Conservation (phyloP, 1,140 invertebrate species). For the Caenorhabditis briggsae region DNA sequence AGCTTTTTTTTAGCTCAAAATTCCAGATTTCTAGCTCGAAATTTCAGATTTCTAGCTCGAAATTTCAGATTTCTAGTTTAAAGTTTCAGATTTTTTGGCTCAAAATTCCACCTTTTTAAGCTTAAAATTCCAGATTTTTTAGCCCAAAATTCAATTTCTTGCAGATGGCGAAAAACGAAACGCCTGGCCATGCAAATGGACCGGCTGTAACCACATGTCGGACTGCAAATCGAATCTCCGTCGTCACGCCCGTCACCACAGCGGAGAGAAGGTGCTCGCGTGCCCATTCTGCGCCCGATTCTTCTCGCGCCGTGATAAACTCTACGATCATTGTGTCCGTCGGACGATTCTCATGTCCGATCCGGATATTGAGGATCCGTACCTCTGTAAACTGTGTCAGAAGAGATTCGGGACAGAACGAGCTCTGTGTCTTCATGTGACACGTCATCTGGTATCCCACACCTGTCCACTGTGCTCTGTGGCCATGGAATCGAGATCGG, state of each 20-base stretch:
- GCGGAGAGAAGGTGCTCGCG: slow-evolving; percentile 62
- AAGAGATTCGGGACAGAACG: slow-evolving; percentile 64
- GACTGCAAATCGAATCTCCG: slow-evolving; percentile 46
- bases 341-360: not conserved
- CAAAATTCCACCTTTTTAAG: too few species aligned
- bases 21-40: too few species aligned
- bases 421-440: slow-evolving; percentile 66
- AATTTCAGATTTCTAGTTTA: not conserved
- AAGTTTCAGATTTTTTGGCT: not conserved
- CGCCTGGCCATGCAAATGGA: slow-evolving; percentile 51
- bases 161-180: not conserved
- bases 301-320: slow-evolving; percentile 57
- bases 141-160: slow-evolving; percentile 38
- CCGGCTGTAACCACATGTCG: not conserved
- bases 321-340: slow-evolving; percentile 67
- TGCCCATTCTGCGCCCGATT: slow-evolving; percentile 71
- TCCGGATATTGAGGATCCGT: slow-evolving; percentile 34
- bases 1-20: too few species aligned
- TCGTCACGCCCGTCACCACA: slow-evolving; percentile 58
- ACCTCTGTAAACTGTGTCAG: slow-evolving; percentile 69
- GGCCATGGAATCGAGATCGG: slow-evolving; percentile 58
- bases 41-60: too few species aligned
- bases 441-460: slow-evolving; percentile 64
- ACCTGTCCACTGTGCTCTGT: slow-evolving; percentile 67
- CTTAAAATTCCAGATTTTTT: slow-evolving; percentile 1